Evolutionary conservation across 2,797 vertebrate genomes (phyloP).

Genomic region (Trichosurus vulpecula): DNA sequence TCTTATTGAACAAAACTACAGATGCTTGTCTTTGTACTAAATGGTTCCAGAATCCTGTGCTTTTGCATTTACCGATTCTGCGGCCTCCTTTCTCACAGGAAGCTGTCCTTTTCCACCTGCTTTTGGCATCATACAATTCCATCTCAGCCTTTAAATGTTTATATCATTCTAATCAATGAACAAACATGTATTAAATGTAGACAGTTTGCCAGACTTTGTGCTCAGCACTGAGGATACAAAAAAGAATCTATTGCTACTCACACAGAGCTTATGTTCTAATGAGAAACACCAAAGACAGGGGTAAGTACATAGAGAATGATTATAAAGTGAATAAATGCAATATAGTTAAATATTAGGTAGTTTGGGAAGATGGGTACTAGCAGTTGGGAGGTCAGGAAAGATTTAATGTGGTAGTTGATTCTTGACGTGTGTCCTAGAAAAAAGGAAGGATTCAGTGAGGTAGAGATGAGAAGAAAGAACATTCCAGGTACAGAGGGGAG

Average conservation of each 20-base stretch:
- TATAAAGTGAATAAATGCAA: not conserved
- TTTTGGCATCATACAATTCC: not conserved
- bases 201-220: not conserved
- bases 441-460: not conserved
- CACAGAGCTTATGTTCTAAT: not conserved
- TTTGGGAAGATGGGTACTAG: not conserved
- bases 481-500: not conserved
- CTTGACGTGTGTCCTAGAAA: not conserved
- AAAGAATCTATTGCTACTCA: not conserved
- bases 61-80: not conserved
- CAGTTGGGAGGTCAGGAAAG: not conserved
- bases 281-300: not conserved
- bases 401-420: not conserved
- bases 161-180: not conserved
- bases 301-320: not conserved
- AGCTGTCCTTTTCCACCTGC: not conserved
- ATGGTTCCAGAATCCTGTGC: not conserved
- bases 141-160: not conserved
- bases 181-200: not conserved
- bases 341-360: not conserved
- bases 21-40: not conserved
- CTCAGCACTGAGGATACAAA: not conserved
- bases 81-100: not conserved
- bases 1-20: not conserved
- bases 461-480: not conserved